Conservation (phyloP, 1,140 invertebrate genomes). For the Saxidomus purpurata region DNA sequence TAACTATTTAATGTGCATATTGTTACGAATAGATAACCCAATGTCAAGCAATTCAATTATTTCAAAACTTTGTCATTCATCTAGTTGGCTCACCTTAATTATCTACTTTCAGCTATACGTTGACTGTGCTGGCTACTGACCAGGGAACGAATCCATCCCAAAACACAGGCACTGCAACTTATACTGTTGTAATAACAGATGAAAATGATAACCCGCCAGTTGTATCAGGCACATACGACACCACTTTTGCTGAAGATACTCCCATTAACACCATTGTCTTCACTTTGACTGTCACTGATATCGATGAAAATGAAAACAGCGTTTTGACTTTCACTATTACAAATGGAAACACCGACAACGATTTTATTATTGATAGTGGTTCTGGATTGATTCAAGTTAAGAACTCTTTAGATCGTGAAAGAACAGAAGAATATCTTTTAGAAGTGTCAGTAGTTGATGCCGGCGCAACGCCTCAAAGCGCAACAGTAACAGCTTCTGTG, state of each 20-base stretch:
- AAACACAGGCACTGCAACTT: conserved; percentile 73
- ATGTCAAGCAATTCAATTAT: too few species aligned
- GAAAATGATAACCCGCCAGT: conserved; percentile 75
- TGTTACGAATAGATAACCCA: too few species aligned
- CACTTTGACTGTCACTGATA: conserved; percentile 74
- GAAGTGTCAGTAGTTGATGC: conserved; percentile 72
- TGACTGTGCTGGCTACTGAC: conserved; percentile 71
- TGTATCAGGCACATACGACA: conserved; percentile 72
- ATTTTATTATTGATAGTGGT: conserved; percentile 71
- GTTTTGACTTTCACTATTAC: conserved; percentile 72
- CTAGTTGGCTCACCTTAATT: too few species aligned
- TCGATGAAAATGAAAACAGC: conserved; percentile 74
- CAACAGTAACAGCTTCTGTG: conserved; percentile 66
- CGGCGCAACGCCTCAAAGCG: conserved; percentile 57
- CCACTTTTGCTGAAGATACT: conserved; percentile 74
- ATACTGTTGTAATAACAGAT: conserved; percentile 76
- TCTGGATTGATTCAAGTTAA: conserved; percentile 75
- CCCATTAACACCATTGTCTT: conserved; percentile 71
- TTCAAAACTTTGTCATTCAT: too few species aligned
- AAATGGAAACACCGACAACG: conserved; percentile 70
- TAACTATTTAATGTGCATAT: too few species aligned
- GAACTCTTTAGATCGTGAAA: conserved; percentile 74
- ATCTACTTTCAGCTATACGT: conserved; percentile 68
- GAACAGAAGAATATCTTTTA: conserved; percentile 63
- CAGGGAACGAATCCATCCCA: conserved; percentile 44